phyloP scores from a whole-genome alignment of 2,888 invertebrate genomes.

The Drosophila tanythrix region DNA sequence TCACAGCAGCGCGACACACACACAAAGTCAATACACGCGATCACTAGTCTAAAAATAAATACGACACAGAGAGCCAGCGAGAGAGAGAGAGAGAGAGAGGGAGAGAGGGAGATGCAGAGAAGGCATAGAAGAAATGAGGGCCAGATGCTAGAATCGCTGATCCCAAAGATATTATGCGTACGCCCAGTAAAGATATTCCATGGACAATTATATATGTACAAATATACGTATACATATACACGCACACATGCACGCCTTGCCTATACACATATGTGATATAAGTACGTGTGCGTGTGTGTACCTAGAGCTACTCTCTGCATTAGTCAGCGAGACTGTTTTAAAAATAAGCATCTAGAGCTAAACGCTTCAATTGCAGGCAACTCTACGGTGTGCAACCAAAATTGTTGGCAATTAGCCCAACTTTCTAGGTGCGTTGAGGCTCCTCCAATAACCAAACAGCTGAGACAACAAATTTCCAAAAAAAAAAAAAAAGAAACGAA shows the following conservation, averaged over 20 bases:
- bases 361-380: constrained; percentile 32
- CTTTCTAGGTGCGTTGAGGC: constrained; percentile 7
- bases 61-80: constrained; percentile 22
- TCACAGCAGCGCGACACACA: constrained; percentile 19
- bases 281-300: background rate
- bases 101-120: constrained; percentile 7
- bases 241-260: background rate
- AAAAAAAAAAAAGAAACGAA: background rate
- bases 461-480: constrained; percentile 29
- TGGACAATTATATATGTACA: background rate
- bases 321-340: constrained; percentile 53
- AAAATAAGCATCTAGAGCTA: constrained; percentile 34
- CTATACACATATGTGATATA: constrained; percentile 1
- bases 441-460: constrained; percentile 38
- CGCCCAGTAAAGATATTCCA: constrained; percentile 34
- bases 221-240: constrained; percentile 2
- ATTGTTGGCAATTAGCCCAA: constrained; percentile 15
- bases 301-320: constrained; percentile 25
- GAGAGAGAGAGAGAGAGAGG: constrained; percentile 7
- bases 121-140: constrained; percentile 16
- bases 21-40: constrained; percentile 39
- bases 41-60: constrained; percentile 52
- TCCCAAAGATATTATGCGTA: constrained; percentile 39
- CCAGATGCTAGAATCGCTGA: constrained; percentile 49
- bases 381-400: constrained; percentile 17